Evolutionary conservation across 23 tunicate genomes (phyloP), one percentile per base, ranked within the genome.

Genomic region (Aplidium turbinatum): DNA sequence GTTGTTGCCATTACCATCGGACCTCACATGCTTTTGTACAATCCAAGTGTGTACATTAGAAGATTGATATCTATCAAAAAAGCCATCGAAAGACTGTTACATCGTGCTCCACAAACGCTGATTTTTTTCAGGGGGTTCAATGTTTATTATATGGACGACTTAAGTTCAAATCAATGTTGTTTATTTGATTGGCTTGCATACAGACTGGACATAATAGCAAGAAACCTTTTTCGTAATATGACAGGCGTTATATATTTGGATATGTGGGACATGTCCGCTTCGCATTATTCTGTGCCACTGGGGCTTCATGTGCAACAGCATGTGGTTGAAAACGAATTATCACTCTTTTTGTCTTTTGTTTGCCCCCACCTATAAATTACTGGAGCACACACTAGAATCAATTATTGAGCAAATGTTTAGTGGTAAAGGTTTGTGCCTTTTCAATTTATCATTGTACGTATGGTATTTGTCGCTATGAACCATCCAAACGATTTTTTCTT

Each of bases 1-100:
- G 78, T 73, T 28, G 72, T 87, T 1, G 70, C 79, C 4, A 42
- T 87, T 16, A 87, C 94, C 2, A 52, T 87, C 13, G 94, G 94
- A 4, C 28, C 35, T 4, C 94, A 87, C 33, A 32, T 79, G 29
- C 45, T 79, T 19, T 78, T 79, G 19, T 87, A 73, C 61, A 72
- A 87, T 25, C 82, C 94, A 19, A 63, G 27, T 34, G 57, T 80
- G 6, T 87, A 33, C 36, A 57, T 73, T 1, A 45, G 62, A 7
- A 61, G 94, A 57, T 38, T 87, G 29, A 18, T 33, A 40, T 56
- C 72, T 3, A 87, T 87, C 7, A 64, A 53, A 11, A 35, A 73
- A 5, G 77, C 94, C 2, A 36, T 80, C 4, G 25, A 25, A 21
- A 31, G 75, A 11, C 66, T 87, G 25, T 31, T 87, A 35, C 23